Evolutionary conservation across 1,140 invertebrate species (phyloP).

Genomic region (Drosophila teissieri): DNA sequence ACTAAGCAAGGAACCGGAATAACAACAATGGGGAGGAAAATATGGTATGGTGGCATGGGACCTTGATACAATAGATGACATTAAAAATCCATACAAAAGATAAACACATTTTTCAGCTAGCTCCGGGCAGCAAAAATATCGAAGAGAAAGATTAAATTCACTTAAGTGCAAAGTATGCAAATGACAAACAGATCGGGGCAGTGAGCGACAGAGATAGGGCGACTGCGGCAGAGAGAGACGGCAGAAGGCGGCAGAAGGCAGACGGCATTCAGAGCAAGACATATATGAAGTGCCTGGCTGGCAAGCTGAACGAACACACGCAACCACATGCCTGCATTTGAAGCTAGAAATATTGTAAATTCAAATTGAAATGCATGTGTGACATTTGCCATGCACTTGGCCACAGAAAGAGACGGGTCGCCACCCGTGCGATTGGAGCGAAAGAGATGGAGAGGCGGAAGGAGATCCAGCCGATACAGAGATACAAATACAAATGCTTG

Average conservation of each 20-base stretch:
- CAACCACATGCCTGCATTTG: conserved; percentile 42
- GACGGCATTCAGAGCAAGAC: conserved; percentile 6
- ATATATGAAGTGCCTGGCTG: conserved; percentile 43
- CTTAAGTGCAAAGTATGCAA: conserved; percentile 73
- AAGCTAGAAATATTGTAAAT: conserved; percentile 66
- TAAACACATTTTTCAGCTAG: conserved; percentile 62
- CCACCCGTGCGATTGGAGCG: background rate
- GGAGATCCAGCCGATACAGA: conserved; percentile 27
- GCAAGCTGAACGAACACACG: conserved; percentile 11
- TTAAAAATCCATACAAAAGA: conserved; percentile 61
- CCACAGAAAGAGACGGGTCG: background rate
- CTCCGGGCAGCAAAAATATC: conserved; percentile 43
- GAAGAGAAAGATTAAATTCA: conserved; percentile 65
- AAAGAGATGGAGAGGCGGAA: background rate
- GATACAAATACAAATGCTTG: conserved; percentile 48
- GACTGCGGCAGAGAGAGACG: background rate
- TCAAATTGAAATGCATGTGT: conserved; percentile 69
- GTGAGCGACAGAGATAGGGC: background rate
- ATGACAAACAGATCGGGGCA: conserved; percentile 49
- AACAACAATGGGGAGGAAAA: conserved; percentile 13
- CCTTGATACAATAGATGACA: conserved; percentile 47
- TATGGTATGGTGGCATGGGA: conserved; percentile 2
- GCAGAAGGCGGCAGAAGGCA: background rate
- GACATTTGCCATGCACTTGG: conserved; percentile 43
- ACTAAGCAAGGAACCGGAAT: conserved; percentile 21